phyloP scores from a whole-genome alignment of 1,140 invertebrate genomes.

The Drosophila arawakana region DNA sequence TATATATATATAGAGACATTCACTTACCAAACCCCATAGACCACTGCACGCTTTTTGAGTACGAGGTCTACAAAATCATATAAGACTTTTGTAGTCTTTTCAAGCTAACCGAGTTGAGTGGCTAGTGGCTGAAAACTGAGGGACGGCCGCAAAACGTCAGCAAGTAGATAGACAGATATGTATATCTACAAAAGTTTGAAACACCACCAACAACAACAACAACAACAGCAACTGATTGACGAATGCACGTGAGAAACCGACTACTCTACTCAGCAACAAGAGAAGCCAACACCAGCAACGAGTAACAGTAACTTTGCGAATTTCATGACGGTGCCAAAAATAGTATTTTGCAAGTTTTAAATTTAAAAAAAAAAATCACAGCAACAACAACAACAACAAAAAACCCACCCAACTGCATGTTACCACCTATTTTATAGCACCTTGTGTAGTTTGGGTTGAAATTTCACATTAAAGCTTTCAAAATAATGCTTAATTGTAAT shows the following conservation, averaged over 20 bases:
- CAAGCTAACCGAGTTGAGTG: conserved; percentile 19
- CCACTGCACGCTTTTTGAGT: no score
- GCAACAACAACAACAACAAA: neutral
- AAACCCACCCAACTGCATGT: neutral
- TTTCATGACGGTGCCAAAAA: conserved; percentile 40
- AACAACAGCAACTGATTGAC: neutral
- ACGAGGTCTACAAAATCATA: no score
- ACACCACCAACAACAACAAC: conserved; percentile 24
- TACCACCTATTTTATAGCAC: neutral
- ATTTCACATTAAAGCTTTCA: neutral
- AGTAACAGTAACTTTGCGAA: conserved; percentile 7
- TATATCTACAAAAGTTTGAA: conserved; percentile 9
- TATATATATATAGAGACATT: no score
- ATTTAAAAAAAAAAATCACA: conserved; percentile 11
- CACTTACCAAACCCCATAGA: no score
- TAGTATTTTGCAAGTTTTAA: neutral
- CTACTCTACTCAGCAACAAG: conserved; percentile 40
- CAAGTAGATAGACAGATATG: conserved; percentile 40
- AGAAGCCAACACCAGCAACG: conserved; percentile 11
- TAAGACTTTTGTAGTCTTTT: neutral
- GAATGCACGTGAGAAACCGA: conserved; percentile 66
- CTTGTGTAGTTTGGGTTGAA: no score
- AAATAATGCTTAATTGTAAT: neutral
- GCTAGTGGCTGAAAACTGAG: conserved; percentile 19
- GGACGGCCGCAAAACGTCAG: conserved; percentile 55